These are phyloP conservation scores for Fragum sueziense DNA, from an alignment of 2,888 invertebrate species.

Conservation along the genomic window DNA sequence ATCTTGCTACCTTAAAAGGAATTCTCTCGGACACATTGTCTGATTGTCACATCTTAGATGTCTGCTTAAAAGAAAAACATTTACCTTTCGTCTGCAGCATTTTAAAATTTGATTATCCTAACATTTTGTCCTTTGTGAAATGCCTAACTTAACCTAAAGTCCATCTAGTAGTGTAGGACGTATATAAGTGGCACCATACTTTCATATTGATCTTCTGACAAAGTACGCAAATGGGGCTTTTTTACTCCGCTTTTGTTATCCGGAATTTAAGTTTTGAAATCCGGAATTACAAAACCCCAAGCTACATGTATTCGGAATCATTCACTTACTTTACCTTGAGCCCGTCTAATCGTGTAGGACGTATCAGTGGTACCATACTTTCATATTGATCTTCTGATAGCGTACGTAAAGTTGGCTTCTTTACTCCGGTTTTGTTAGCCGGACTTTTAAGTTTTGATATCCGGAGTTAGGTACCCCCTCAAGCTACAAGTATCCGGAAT, in stretches of 20 bases:
- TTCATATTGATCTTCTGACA: conserved; percentile 49
- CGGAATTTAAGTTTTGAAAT: too few species aligned
- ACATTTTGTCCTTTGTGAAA: too few species aligned
- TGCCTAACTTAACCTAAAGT: conserved; percentile 62
- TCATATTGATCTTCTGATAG: conserved; percentile 51
- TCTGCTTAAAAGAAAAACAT: too few species aligned
- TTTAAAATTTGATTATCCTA: too few species aligned
- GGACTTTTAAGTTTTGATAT: too few species aligned
- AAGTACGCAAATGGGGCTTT: conserved; percentile 45
- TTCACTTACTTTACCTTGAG: conserved; percentile 65
- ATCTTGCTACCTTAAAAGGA: too few species aligned
- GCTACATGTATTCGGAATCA: too few species aligned
- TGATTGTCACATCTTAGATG: too few species aligned
- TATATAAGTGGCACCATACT: conserved; percentile 60
- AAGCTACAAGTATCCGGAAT: too few species aligned
- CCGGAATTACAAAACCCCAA: too few species aligned
- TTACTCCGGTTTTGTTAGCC: conserved; percentile 29
- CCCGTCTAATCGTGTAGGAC: conserved; percentile 59
- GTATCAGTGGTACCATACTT: conserved; percentile 60
- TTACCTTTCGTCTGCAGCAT: too few species aligned
- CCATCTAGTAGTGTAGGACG: conserved; percentile 61
- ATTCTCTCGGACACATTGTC: too few species aligned
- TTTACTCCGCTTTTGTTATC: conserved; percentile 28
- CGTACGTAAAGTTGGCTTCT: conserved; percentile 45
- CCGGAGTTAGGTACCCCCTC: conserved; percentile 32